Evolutionary conservation across 1,140 invertebrate species (phyloP), one percentile per base, ranked within the genome.

Genomic region (Antheraea mylitta): DNA sequence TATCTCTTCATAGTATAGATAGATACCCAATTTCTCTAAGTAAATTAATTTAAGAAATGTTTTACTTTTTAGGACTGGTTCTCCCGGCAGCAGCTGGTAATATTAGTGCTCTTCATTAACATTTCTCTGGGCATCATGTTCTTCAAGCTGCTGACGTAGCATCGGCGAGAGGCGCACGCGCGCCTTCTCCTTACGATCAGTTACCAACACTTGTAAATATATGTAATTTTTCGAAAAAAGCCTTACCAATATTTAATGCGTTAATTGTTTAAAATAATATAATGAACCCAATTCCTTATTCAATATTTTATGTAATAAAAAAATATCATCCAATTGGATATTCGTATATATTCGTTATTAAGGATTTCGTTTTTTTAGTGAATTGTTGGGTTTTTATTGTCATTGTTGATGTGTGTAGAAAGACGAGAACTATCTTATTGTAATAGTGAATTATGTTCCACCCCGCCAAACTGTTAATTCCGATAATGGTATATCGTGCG

Each of bases 61-160:
- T 69, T 64, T 72, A 67, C n/a, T 68, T 85, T 85, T n/a, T 82
- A 99, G 98, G 98, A 99, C 94, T 99, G 98, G 98, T 98, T 99
- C 92, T 98, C 98, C 82, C 95, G 98, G 84, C 97, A 99, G 93
- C 98, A 99, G 93, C 95, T 99, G 84, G 96, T 99, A 87, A 96
- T 99, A 93, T 93, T 99, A 85, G 97, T 99, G 74, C 95, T 99
- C 76, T 97, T 99, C 92, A 95, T 99, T 92, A 99, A 99, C 94
- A 96, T 99, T 91, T 98, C 97, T 78, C 93, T 99, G 94, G 98
- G 98, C 85, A 96, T 98, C 92, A 97, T 99, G 95, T 99, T 99
- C 94, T 98, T 98, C 94, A 99, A 99, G 92, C 94, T 99, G 92
- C 94, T 99, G 76, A 98, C 97, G 95, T 98, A 97, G 96, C 94